Evolutionary conservation across 2,113 vertebrate genomes (phyloP), one percentile per base, ranked within the genome.

Genomic region (Aegithalos caudatus): DNA sequence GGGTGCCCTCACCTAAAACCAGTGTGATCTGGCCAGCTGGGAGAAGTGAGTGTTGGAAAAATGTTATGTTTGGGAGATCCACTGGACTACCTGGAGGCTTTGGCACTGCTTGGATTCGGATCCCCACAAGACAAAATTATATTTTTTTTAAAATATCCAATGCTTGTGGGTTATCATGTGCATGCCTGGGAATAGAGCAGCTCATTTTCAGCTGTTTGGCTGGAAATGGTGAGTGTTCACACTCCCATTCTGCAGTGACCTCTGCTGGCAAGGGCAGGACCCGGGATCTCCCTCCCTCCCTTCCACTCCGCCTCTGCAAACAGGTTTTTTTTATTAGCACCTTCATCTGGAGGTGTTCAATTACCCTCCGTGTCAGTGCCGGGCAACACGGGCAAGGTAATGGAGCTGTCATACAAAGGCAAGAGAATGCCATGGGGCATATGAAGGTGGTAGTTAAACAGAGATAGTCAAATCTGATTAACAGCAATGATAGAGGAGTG

Each of bases 171-270:
- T 42, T 92, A 54, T 44, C 40, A 8, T 6, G 4, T 2, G 4
- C 12, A 4, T 11, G 3, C 57, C 51, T 56, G 65, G 45, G 50
- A 51, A 65, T 10, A 7, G 44, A 47, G 64, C 23, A 62, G 6
- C 10, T 38, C 7, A 2, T 9, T 38, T 85, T 58, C 15, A 28
- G 1, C 1, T 8, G 1, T 65, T 51, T 11, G 31, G 19, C 45
- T 47, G 33, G 25, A 66, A 40, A 44, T 29, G 42, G 88, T 33
- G 61, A 25, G 17, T 1, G 42, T 66, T 83, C 53, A 3, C 67
- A 37, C 89, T 71, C 79, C 82, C 92, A 50, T 97, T 97, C 95
- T 97, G 94, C 93, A 97, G 95, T 95, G 97, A 94, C 97, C 95
- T 96, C 97, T 97, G 81, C 97, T 97, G 97, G 96, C 90, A 80